phyloP scores from a whole-genome alignment of 2,113 vertebrate genomes.

The Cathartes aura region DNA sequence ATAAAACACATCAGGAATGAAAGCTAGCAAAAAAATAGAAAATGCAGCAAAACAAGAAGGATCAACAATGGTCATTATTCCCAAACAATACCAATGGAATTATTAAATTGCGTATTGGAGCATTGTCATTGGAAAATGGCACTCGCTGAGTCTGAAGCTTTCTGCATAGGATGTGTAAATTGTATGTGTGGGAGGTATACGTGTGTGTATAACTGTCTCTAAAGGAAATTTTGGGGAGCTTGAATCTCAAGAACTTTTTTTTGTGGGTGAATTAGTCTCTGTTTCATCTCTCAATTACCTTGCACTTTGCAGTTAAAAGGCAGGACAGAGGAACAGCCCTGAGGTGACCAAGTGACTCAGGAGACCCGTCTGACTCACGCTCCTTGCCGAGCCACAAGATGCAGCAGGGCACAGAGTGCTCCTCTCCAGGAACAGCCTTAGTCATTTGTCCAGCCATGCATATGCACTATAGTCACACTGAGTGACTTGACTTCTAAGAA shows the following conservation, averaged over 20 bases:
- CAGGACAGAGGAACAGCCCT: neutral
- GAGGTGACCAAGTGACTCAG: neutral
- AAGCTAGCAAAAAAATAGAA: neutral
- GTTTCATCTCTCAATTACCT: neutral
- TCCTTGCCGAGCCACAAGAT: neutral
- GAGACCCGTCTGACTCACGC: accelerated
- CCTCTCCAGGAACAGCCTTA: neutral
- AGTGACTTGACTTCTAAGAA: neutral
- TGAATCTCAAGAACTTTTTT: neutral
- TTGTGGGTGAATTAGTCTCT: neutral
- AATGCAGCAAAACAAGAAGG: neutral
- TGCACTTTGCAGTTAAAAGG: neutral
- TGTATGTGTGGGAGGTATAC: accelerated
- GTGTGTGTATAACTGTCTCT: accelerated
- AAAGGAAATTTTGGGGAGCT: neutral
- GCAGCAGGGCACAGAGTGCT: neutral
- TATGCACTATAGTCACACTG: neutral
- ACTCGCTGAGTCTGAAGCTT: neutral
- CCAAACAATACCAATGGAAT: neutral
- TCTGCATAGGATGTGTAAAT: neutral
- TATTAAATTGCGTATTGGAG: neutral
- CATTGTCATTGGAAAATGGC: neutral
- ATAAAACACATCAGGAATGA: neutral
- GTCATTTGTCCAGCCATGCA: neutral
- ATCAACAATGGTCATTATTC: neutral